Base-by-base conservation (phyloP, 1,140 invertebrate genomes). In the Lepidostoma basale region DNA sequence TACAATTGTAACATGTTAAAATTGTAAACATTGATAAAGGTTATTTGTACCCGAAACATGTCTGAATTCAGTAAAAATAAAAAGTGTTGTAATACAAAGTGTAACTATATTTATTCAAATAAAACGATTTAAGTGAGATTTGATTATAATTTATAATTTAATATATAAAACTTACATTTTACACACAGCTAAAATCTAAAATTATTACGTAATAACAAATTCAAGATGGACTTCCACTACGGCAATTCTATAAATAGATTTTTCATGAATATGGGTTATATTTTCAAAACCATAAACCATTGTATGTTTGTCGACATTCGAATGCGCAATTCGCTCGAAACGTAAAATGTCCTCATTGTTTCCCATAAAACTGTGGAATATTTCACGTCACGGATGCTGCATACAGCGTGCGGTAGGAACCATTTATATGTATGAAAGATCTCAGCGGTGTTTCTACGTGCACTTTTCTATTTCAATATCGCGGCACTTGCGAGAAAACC, bases 381-480 rank as follows among this genome's bases (percentile, higher is more conserved):
- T 33, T 54, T 30, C 30, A 54, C 26, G 20, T 47, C 23, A 47
- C 9, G 20, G 14, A 33, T 54, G n/a, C n/a, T n/a, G n/a, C n/a
- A n/a, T n/a, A n/a, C n/a, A n/a, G n/a, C n/a, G n/a, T n/a, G n/a
- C n/a, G n/a, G n/a, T n/a, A n/a, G n/a, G n/a, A n/a, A n/a, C n/a
- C n/a, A n/a, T n/a, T n/a, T n/a, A n/a, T n/a, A n/a, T n/a, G n/a
- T n/a, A n/a, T n/a, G n/a, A n/a, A n/a, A n/a, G n/a, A n/a, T 28
- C 30, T 54, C n/a, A 23, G n/a, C 49, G 49, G 49, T 26, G 10
- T 54, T 30, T 30, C 23, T 28, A 14, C 26, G 23, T 36, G n/a
- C n/a, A 54, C 49, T 54, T 30, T 54, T 28, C 26, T 28, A 28
- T 54, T 30, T 30, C 49, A 54, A 54, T 54, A 54, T 30, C 49